Conservation (phyloP, 2,113 vertebrate species). For the Paralichthys olivaceus region DNA sequence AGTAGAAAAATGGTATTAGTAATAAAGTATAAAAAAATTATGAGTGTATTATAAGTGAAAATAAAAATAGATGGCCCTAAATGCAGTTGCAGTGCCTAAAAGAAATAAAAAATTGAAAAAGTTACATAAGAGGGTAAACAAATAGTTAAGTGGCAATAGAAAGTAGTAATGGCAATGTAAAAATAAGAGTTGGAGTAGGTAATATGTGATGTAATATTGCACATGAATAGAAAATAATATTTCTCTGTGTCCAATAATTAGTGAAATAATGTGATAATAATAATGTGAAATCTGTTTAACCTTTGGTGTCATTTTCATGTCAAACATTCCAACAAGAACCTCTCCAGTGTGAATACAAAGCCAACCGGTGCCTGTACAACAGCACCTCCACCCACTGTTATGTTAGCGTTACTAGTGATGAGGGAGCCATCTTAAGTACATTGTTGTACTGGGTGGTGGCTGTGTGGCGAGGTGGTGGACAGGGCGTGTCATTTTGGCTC, state of each 20-base stretch:
- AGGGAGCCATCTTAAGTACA: slow-evolving; percentile 73
- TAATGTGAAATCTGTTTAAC: slow-evolving; percentile 1
- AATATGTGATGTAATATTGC: too few relatives aligned
- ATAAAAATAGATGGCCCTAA: too few relatives aligned
- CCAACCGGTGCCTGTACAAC: slow-evolving; percentile 51
- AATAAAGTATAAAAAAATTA: too few relatives aligned
- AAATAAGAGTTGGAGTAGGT: too few relatives aligned
- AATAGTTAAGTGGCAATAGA: too few relatives aligned
- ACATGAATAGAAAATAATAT: not conserved
- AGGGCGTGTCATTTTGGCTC: slow-evolving; percentile 81
- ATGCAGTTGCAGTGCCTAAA: too few relatives aligned
- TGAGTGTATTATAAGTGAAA: too few relatives aligned
- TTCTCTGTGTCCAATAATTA: not conserved
- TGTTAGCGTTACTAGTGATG: slow-evolving; percentile 68
- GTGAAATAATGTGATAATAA: slow-evolving; percentile 2
- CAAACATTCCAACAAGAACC: slow-evolving; percentile 32
- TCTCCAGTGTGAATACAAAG: slow-evolving; percentile 52
- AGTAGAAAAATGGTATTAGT: too few relatives aligned
- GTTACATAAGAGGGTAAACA: too few relatives aligned
- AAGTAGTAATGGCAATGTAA: too few relatives aligned
- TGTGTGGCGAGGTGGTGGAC: slow-evolving; percentile 64
- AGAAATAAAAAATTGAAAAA: too few relatives aligned
- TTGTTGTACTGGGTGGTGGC: slow-evolving; percentile 77
- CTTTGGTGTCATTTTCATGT: slow-evolving; percentile 25
- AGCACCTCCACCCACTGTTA: slow-evolving; percentile 61